Base-by-base conservation (phyloP, 2,888 invertebrate species). In the Synergus itoensis region DNA sequence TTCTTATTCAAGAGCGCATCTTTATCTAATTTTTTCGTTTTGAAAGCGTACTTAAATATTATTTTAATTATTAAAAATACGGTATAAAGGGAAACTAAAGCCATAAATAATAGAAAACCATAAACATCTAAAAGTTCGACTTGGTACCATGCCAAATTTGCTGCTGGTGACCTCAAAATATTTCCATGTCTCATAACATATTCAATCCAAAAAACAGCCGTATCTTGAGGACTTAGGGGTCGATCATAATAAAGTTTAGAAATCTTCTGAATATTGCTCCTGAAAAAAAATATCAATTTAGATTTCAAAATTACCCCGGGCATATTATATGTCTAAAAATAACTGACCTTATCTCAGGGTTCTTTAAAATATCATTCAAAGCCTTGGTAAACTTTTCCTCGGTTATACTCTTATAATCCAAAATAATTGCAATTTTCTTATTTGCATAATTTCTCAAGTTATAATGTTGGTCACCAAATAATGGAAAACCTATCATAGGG, bases 401-500 rank as follows among this genome's bases (percentile, higher is more conserved):
- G 0, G 85, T 84, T 8, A 89, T 64, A n/a, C 80, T 78, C 12
- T 77, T 11, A 41, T 82, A 77, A 18, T 86, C 84, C n/a, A 88
- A 69, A 11, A 79, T 79, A 11, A 83, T 65, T 0, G 84, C 87
- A 40, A 84, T 80, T 0, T 86, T 86, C 16, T 77, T 76, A 9
- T 60, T 76, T 3, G 80, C 82, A 28, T 81, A 78, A 43, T 81
- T 77, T 77, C 84, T 89, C 81, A 93, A 76, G 43, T 79, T 82
- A n/a, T 43, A 67, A 41, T 12, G 0, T 48, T 82, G 82, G 21
- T 90, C 90, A 21, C 84, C 89, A 76, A 90, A 90, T 7, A 90
- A 80, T 3, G 90, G 90, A 53, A 90, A 85, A 18, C 90, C 89
- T 62, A 90, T 86, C 83, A 90, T 84, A 0, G 90, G 90, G 8